These are phyloP conservation scores for Tachysurus fulvidraco DNA, from an alignment of 2,113 vertebrate genomes.

Conservation along the genomic window DNA sequence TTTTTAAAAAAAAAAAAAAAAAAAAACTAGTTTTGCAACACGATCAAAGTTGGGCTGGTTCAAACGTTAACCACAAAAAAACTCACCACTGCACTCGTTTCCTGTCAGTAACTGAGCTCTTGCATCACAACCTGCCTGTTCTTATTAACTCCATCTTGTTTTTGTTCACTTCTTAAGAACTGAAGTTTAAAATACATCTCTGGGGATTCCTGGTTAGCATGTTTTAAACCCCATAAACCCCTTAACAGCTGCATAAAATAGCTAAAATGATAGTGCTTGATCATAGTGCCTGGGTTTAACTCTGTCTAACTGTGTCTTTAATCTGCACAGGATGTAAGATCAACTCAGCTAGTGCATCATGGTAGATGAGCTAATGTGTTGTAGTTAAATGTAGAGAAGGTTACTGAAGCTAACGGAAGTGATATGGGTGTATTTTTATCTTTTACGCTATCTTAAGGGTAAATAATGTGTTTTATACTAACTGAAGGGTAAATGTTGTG, in stretches of 20 bases:
- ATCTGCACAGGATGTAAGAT: not conserved
- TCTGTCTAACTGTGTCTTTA: not conserved
- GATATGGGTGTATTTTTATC: not conserved
- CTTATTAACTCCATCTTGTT: slow-evolving; percentile 6
- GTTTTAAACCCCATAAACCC: not conserved
- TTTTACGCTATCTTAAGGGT: not conserved
- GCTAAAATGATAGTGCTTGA: not conserved
- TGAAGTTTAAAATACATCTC: not conserved
- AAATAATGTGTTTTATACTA: not conserved
- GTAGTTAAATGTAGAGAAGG: not conserved
- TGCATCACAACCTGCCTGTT: slow-evolving; percentile 13
- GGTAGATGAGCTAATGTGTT: not conserved
- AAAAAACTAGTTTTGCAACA: slow-evolving; percentile 12
- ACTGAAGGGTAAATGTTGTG: not conserved
- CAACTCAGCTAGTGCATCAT: not conserved
- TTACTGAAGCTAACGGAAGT: not conserved
- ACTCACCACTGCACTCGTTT: slow-evolving; percentile 37
- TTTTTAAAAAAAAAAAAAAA: not conserved
- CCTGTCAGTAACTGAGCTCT: slow-evolving; percentile 38
- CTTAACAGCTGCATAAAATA: not conserved
- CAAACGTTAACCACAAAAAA: slow-evolving; percentile 25
- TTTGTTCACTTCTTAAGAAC: not conserved
- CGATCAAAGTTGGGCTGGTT: not conserved
- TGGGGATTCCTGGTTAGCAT: not conserved
- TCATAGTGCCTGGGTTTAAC: not conserved